A percentile compares a stretch with the other conserved stretches of the same genome.
Conservation (phyloP, 2,797 vertebrate species). For the Arremon brunneinucha region DNA sequence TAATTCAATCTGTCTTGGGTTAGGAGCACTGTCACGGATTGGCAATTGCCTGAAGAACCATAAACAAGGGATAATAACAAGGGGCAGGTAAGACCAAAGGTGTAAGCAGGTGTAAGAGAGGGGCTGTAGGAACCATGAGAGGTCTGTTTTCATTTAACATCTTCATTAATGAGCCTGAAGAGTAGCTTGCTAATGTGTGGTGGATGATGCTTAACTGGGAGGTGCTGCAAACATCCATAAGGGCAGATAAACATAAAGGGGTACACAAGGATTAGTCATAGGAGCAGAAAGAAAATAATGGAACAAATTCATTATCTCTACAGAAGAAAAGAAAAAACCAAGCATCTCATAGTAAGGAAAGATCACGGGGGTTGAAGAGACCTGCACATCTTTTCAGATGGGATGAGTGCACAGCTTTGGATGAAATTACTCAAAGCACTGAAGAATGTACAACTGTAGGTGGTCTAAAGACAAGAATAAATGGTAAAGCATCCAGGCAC, state of each 20-base stretch:
- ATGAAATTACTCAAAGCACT: not conserved
- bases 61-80: slow-evolving; percentile 60
- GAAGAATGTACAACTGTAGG: not conserved
- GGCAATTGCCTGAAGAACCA: slow-evolving; percentile 60
- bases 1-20: slow-evolving; percentile 60
- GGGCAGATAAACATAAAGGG: not conserved
- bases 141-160: slow-evolving; percentile 31
- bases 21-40: slow-evolving; percentile 45
- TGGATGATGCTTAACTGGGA: not conserved
- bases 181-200: not conserved
- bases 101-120: slow-evolving; percentile 16
- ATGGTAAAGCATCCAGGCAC: not conserved
- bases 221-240: not conserved
- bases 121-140: not conserved
- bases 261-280: not conserved
- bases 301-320: not conserved
- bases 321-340: not conserved
- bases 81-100: slow-evolving; percentile 47
- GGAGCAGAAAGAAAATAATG: not conserved
- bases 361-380: not conserved
- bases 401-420: not conserved
- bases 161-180: slow-evolving; percentile 41
- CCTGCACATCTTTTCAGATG: not conserved
- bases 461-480: not conserved
- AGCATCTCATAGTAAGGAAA: not conserved